phyloP scores from a whole-genome alignment of 2,113 vertebrate genomes.

The Blennius ocellaris region DNA sequence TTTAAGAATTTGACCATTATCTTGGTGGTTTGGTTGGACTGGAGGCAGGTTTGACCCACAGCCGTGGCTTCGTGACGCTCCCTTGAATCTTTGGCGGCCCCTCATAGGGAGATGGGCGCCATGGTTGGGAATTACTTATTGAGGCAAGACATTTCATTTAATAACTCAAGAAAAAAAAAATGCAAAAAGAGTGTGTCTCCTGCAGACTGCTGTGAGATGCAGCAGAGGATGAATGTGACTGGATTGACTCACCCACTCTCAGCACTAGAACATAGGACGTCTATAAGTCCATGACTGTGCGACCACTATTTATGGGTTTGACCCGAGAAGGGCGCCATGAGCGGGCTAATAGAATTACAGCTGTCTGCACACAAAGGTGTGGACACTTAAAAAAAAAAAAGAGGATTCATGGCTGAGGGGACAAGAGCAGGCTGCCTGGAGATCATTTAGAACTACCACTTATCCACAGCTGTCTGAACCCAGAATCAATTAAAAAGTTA shows the following conservation, averaged over 20 bases:
- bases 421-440: slow-evolving; percentile 27
- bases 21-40: no score
- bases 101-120: no score
- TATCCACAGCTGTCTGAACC: slow-evolving; percentile 46
- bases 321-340: slow-evolving; percentile 17
- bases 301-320: slow-evolving; percentile 36
- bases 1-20: no score
- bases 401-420: slow-evolving; percentile 43
- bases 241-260: slow-evolving; percentile 7
- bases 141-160: no score
- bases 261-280: neutral
- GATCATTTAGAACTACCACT: slow-evolving; percentile 49
- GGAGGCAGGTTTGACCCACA: no score
- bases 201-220: neutral
- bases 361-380: slow-evolving; percentile 37
- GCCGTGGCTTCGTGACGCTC: no score
- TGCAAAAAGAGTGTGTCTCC: no score
- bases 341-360: slow-evolving; percentile 38
- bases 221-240: neutral
- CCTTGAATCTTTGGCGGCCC: no score
- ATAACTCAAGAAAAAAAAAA: no score
- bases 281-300: neutral
- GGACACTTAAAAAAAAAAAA: slow-evolving; percentile 57
- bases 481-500: slow-evolving; percentile 64
- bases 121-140: no score